phyloP scores from a whole-genome alignment of 2,113 vertebrate species.

The Polyodon spathula region DNA sequence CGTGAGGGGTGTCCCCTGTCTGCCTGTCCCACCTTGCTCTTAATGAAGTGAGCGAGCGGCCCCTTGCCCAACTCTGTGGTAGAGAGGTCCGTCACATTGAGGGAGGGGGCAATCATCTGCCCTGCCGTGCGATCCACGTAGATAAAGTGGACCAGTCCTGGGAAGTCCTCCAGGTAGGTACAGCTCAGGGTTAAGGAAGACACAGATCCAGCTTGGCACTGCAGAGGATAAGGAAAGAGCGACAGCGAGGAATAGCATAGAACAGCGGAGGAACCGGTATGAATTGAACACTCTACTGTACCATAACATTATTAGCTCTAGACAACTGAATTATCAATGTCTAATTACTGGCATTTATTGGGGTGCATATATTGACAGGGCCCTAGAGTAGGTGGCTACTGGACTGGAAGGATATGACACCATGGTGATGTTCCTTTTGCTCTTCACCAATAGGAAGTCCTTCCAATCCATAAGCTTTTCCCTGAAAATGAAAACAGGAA shows the following conservation, averaged over 20 bases:
- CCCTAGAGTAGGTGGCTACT: too few species aligned
- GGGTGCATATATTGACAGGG: too few species aligned
- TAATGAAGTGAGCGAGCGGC: constrained; percentile 75
- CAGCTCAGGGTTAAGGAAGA: constrained; percentile 64
- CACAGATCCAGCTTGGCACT: neutral
- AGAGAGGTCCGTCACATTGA: constrained; percentile 60
- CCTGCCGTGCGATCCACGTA: constrained; percentile 80
- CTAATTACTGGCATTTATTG: too few species aligned
- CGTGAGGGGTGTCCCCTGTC: too few species aligned
- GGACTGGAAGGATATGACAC: constrained; percentile 79
- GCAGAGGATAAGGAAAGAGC: too few species aligned
- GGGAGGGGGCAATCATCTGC: constrained; percentile 87
- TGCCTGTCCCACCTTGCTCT: constrained; percentile 68
- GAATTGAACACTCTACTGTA: too few species aligned
- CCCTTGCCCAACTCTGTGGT: constrained; percentile 82
- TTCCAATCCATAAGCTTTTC: constrained; percentile 88
- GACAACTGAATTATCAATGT: too few species aligned
- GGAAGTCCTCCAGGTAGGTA: constrained; percentile 89
- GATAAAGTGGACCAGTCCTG: constrained; percentile 90
- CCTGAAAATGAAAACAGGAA: constrained; percentile 41
- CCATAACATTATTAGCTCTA: too few species aligned
- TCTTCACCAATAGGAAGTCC: constrained; percentile 92
- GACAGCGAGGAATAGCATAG: too few species aligned
- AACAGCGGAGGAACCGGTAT: too few species aligned
- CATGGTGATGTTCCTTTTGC: constrained; percentile 87